Evolutionary conservation across 2,888 invertebrate species (phyloP).

Genomic region (Byasa hedistus): DNA sequence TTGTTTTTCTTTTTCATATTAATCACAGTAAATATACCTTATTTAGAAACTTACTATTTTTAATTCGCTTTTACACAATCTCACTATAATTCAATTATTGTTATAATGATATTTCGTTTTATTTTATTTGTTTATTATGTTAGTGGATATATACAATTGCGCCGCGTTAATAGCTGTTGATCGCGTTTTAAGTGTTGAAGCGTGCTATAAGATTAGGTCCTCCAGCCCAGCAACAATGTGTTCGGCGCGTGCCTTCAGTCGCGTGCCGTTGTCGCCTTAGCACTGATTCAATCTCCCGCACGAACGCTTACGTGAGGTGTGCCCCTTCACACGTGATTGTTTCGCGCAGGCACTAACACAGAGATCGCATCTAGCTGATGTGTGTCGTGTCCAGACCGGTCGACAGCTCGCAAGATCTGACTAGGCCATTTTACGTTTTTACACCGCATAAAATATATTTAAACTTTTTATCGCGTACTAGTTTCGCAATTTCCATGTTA

Average conservation of each 20-base stretch:
- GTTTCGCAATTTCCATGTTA: not conserved
- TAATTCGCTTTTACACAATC: too few species aligned
- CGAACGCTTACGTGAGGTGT: constrained; percentile 69
- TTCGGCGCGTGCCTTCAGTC: constrained; percentile 53
- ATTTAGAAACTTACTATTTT: too few species aligned
- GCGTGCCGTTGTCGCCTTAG: constrained; percentile 65
- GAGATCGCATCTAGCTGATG: constrained; percentile 70
- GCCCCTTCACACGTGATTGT: constrained; percentile 77
- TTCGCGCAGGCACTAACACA: constrained; percentile 50
- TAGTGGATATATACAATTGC: constrained; percentile 13
- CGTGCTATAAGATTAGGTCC: constrained; percentile 34
- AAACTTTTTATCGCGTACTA: constrained; percentile 3
- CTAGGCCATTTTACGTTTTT: constrained; percentile 17
- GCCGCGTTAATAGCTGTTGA: constrained; percentile 33
- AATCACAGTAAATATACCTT: too few species aligned
- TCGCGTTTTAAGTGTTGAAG: constrained; percentile 35
- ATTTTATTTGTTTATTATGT: not conserved
- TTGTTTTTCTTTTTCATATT: too few species aligned
- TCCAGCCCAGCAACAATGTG: constrained; percentile 36
- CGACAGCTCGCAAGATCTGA: constrained; percentile 44
- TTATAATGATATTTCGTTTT: too few species aligned
- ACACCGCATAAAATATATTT: constrained; percentile 7
- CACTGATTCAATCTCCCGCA: constrained; percentile 68
- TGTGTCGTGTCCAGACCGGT: constrained; percentile 47
- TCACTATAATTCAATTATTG: too few species aligned